These are phyloP conservation scores for Catharus fuscescens DNA, from an alignment of 2,113 vertebrate genomes.

Conservation along the genomic window DNA sequence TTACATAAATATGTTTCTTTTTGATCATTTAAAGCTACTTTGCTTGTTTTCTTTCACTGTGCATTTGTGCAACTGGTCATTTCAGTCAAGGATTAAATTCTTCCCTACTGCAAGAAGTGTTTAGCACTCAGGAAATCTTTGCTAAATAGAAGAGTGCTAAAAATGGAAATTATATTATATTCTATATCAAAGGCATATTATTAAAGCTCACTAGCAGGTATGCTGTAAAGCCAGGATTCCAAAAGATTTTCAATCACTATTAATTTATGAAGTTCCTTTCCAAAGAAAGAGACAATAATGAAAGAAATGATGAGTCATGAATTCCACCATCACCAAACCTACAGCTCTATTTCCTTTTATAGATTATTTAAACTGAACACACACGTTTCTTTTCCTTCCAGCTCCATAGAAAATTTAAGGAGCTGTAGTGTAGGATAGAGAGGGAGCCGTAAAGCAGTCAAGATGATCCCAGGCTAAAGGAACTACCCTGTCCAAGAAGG, in stretches of 20 bases:
- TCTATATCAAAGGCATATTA: neutral
- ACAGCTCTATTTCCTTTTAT: neutral
- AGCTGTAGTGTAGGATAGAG: neutral
- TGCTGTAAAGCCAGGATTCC: neutral
- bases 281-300: neutral
- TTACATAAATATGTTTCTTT: neutral
- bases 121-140: neutral
- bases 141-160: neutral
- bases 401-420: neutral
- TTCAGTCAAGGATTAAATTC: slow-evolving; percentile 2
- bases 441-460: neutral
- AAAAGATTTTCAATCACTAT: neutral
- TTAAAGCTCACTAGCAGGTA: neutral
- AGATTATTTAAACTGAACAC: neutral
- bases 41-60: slow-evolving; percentile 8
- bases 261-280: neutral
- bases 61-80: neutral
- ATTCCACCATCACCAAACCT: neutral
- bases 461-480: neutral
- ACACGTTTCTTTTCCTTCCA: neutral
- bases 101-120: neutral
- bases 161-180: neutral
- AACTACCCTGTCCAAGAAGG: too few relatives aligned
- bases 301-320: neutral
- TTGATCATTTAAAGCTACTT: neutral